Conservation (phyloP, 2,888 invertebrate species). For the Hoplodrina ambigua region DNA sequence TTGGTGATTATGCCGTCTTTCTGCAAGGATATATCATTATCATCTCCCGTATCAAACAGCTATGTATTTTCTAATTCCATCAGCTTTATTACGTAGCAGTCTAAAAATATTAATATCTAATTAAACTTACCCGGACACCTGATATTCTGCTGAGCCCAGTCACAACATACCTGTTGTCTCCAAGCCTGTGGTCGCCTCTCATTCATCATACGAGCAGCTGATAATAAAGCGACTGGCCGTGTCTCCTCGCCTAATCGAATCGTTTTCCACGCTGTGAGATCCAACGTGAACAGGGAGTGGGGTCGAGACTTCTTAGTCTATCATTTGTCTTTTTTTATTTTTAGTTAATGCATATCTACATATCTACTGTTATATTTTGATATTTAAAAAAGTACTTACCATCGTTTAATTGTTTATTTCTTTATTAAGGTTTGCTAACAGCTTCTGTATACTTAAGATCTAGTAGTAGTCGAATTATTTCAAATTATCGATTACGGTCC, state of each 20-base stretch:
- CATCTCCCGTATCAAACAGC: too few relatives aligned
- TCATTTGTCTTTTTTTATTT: background rate
- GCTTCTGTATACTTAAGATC: too few relatives aligned
- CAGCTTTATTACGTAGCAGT: background rate
- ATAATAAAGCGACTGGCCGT: slow-evolving; percentile 65
- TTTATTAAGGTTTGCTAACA: too few relatives aligned
- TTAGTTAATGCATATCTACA: background rate
- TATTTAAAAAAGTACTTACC: background rate
- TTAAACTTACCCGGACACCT: slow-evolving; percentile 35
- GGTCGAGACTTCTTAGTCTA: slow-evolving; percentile 26
- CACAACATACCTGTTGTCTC: slow-evolving; percentile 47
- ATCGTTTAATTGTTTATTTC: too few relatives aligned
- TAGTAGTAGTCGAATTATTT: too few relatives aligned
- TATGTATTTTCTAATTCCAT: background rate
- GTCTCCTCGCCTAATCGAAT: slow-evolving; percentile 73
- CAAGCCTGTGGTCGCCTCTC: slow-evolving; percentile 56
- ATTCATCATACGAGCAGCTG: slow-evolving; percentile 69
- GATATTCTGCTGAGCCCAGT: slow-evolving; percentile 52
- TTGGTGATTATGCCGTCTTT: too few relatives aligned
- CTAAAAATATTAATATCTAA: slow-evolving; percentile 12
- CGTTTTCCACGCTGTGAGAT: slow-evolving; percentile 73
- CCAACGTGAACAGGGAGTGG: slow-evolving; percentile 34
- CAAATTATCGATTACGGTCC: too few relatives aligned
- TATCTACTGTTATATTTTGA: too few relatives aligned
- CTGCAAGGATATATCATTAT: too few relatives aligned